Evolutionary conservation across 2,113 vertebrate genomes (phyloP), one percentile per base, ranked within the genome.

Genomic region (Phainopepla nitens): DNA sequence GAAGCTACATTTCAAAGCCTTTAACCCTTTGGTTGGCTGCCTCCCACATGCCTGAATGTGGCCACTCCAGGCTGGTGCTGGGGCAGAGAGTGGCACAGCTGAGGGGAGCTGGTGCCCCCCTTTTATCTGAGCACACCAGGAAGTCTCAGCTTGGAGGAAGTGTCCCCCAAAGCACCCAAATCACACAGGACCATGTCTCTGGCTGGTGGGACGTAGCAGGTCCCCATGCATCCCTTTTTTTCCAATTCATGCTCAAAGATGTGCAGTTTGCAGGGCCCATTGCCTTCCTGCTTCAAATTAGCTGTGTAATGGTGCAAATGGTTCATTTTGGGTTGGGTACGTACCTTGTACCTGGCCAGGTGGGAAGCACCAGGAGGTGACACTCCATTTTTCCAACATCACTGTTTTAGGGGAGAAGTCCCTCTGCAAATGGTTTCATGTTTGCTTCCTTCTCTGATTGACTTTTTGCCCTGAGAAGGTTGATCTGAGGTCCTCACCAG

Each of bases 1-100:
- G 53, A 84, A 90, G 76, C 93, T 94, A 13, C 64, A 81, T 94
- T 93, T 87, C 86, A 77, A 80, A 90, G 62, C 53, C 39, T 76
- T 94, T 93, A 95, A 94, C 89, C 72, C 95, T 96, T 95, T 1
- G 1, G 29, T 50, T 75, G 90, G 33, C 87, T 73, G 77, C 47
- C 41, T 56, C 58, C 44, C 11, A 1, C 6, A 1, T 65, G 68
- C 45, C 33, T 76, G 62, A 69, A 9, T 3, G 65, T 0, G 3
- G 80, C 72, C 58, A 28, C 23, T 36, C 41, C 3, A 13, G 33
- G 36, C 70, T 61, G 70, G 25, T 45, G 41, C 23, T 8, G 11
- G 28, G 51, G 49, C 20, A 54, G 22, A 58, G 61, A 16, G 57
- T 15, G 75, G 28, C 42, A 82, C 42, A 71, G 82, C 47, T 2